Evolutionary conservation across 30 jellyfish, hydroid and myxozoan species (phyloP).

Genomic region (Catostylus mosaicus): DNA sequence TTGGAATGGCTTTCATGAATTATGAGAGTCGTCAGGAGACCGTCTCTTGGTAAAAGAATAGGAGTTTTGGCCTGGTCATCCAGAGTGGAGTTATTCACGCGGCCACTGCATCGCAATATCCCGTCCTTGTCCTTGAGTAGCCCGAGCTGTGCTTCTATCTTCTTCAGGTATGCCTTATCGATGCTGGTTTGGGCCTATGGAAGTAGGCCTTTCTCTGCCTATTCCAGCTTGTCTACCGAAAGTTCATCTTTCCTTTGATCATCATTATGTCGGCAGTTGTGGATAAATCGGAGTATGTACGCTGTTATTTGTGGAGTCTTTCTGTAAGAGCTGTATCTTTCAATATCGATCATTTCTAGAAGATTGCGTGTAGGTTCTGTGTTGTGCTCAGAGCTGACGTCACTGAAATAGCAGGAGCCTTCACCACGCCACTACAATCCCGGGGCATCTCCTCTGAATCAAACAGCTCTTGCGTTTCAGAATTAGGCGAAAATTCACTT

Average conservation of each 20-base stretch:
- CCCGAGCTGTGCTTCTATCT: slow-evolving; percentile 22
- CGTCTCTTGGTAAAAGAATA: slow-evolving; percentile 2
- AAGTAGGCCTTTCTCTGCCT: slow-evolving; percentile 12
- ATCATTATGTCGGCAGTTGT: not conserved
- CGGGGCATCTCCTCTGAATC: no score
- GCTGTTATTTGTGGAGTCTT: slow-evolving; percentile 14
- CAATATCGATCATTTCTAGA: not conserved
- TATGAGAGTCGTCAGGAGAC: not conserved
- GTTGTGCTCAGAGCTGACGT: not conserved
- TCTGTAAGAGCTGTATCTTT: slow-evolving; percentile 17
- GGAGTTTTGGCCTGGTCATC: not conserved
- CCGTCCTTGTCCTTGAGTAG: slow-evolving; percentile 5
- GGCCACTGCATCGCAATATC: slow-evolving; percentile 31
- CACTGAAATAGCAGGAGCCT: not conserved
- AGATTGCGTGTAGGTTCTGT: not conserved
- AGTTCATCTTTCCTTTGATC: slow-evolving; percentile 1
- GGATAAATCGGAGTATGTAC: slow-evolving; percentile 25
- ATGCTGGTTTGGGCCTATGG: slow-evolving; percentile 6
- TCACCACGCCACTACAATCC: no score
- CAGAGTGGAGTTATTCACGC: slow-evolving; percentile 5
- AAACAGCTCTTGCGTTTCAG: no score
- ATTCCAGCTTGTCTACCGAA: slow-evolving; percentile 1
- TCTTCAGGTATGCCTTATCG: not conserved
- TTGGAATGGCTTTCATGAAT: slow-evolving; percentile 16
- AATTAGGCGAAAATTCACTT: no score